Evolutionary conservation across 1,140 invertebrate species (phyloP), one percentile per base, ranked within the genome.

Genomic region (Stenopsyche tienmushanensis): DNA sequence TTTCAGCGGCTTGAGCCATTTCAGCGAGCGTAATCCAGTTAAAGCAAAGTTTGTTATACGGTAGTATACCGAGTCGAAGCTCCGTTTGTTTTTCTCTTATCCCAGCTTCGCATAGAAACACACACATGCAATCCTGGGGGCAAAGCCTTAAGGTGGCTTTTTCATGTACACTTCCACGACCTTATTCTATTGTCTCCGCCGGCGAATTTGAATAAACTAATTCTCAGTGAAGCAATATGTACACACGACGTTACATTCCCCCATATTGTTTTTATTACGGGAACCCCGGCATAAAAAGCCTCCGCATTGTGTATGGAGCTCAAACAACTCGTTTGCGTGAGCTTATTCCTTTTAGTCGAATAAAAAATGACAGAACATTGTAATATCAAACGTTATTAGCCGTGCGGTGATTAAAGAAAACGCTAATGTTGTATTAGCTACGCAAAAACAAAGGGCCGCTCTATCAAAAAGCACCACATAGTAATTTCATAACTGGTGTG

Each of bases 191-290:
- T 58, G 52, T 67, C 39, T 53, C 60, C 39, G 21, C 26, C 53
- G 17, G 2, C 39, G 29, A 54, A 63, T 67, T 67, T 67, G 60
- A 67, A 67, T 64, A 63, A 67, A 67, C 60, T 67, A 67, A 67
- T 67, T 67, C 59, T 55, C 60, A 42, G 17, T 34, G 20, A 17
- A 57, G 21, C 53, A 63, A 42, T 67, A 62, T 59, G 44, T 44
- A 67, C 21, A 66, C 54, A 63, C 25, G 7, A 5, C n/a, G n/a
- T 21, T 53, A 53, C 50, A 49, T 15, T 7, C 23, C 23, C 23
- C 23, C 50, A n/a, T 23, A n/a, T 15, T 60, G 41, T 49, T 49
- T 60, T 47, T 60, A 49, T 60, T 49, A 23, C 10, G 54, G 23
- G n/a, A n/a, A 15, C 10, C 9, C 9, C 10, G 52, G 52, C 23